Base-by-base conservation (phyloP, 2,113 vertebrate genomes). In the Macheiramphus alcinus region DNA sequence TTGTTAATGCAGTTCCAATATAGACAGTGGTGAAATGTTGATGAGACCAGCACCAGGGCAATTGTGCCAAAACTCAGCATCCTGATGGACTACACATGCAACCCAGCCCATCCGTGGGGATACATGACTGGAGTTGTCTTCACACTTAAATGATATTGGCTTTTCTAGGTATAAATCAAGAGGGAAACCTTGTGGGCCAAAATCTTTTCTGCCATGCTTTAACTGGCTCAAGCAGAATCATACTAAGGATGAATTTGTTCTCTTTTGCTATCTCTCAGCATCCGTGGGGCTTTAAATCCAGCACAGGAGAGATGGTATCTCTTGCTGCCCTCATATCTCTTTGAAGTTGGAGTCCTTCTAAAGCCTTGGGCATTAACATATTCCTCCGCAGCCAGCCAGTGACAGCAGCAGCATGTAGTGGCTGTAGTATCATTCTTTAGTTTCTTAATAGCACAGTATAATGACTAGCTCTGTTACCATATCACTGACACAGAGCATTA, bases 401-500 rank as follows among this genome's bases (percentile, higher is more conserved):
- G 62, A 83, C 85, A 94, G 84, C 78, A 73, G 61, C 96, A 82
- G 62, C 71, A 22, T 80, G 76, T n/a, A 88, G 52, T 71, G 68
- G 61, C 92, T 94, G 83, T 55, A 61, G 52, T 14, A 43, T 79
- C 68, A 81, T 84, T 84, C 93, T 89, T 88, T 56, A 62, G 50
- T 53, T 90, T 92, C 75, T 91, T 82, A 62, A 84, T 68, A 91
- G 82, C 82, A 79, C 63, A 36, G 17, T 84, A 27, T 78, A 95
- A 97, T 97, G 94, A 96, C 91, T 85, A 88, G 58, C 65, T 94
- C 61, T 81, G 86, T 95, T 94, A 89, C 73, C 42, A 9, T 94
- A 96, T 86, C 84, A 89, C 84, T 96, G 97, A 94, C 66, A 90
- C 80, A 85, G 61, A 86, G 80, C 31, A 25, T 93, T 96, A 89